Conservation (phyloP, 2,113 vertebrate genomes). For the Rostratula benghalensis region DNA sequence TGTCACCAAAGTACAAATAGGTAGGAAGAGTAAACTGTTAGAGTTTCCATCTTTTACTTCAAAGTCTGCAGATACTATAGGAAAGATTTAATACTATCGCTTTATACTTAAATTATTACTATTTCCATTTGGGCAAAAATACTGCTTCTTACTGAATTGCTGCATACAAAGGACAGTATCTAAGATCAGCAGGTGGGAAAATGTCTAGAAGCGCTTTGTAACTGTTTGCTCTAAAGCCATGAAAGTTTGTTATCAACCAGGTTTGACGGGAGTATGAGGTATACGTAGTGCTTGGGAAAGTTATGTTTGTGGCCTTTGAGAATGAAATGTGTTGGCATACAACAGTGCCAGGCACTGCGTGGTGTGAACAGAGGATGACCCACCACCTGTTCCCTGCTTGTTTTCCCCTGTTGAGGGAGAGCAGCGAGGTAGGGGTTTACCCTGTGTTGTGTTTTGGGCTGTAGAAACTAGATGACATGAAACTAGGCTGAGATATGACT, state of each 20-base stretch:
- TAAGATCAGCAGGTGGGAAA: not conserved
- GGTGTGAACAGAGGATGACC: not conserved
- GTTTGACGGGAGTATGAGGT: not conserved
- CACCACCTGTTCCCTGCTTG: not conserved
- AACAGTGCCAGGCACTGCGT: not conserved
- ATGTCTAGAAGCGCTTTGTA: not conserved
- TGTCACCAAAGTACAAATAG: not conserved
- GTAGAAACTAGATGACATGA: not conserved
- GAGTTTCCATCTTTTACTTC: not conserved
- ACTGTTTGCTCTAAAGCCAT: not conserved
- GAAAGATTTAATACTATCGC: not conserved
- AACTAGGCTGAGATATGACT: not conserved
- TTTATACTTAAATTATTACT: not conserved
- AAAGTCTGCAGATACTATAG: not conserved
- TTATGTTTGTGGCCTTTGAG: not conserved
- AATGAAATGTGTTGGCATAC: not conserved
- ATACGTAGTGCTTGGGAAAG: not conserved
- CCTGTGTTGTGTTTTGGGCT: not conserved
- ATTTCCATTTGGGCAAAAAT: not conserved
- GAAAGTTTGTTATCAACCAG: not conserved
- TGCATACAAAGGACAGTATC: not conserved
- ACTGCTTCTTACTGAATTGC: not conserved
- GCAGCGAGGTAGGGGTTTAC: not conserved
- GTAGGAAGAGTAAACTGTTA: not conserved
- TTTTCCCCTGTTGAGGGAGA: not conserved